phyloP scores from a whole-genome alignment of 2,797 vertebrate genomes.

The Parauchenoglanis punctatus region DNA sequence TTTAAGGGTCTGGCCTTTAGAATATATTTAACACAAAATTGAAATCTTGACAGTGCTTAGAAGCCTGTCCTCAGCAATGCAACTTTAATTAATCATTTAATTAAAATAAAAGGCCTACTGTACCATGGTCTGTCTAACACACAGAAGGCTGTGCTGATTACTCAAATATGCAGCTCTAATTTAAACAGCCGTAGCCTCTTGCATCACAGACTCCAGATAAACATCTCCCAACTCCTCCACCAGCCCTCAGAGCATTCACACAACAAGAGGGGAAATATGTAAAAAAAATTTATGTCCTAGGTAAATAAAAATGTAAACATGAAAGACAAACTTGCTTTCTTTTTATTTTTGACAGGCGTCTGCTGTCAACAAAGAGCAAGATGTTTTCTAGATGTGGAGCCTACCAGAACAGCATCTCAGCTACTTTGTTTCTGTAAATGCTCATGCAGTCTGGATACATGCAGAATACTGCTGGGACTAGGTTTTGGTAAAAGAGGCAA shows the following conservation, averaged over 20 bases:
- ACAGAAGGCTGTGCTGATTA: constrained; percentile 74
- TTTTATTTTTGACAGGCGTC: constrained; percentile 18
- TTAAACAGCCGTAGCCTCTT: constrained; percentile 71
- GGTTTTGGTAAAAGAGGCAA: constrained; percentile 7
- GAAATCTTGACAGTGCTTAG: constrained; percentile 86
- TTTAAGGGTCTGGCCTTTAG: constrained; percentile 89
- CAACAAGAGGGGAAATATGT: not conserved
- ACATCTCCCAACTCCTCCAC: constrained; percentile 4
- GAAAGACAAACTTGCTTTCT: constrained; percentile 22
- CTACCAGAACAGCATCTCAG: not conserved
- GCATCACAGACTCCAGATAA: constrained; percentile 44
- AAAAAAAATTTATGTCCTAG: constrained; percentile 30
- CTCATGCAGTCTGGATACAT: constrained; percentile 16
- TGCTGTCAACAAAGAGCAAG: constrained; percentile 25
- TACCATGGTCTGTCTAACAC: constrained; percentile 77
- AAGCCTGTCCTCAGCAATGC: constrained; percentile 78
- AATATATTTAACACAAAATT: constrained; percentile 93
- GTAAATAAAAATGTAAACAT: constrained; percentile 64
- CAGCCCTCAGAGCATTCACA: not conserved
- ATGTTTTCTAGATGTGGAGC: constrained; percentile 1
- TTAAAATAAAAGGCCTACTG: constrained; percentile 66
- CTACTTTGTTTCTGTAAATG: constrained; percentile 1
- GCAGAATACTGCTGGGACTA: not conserved
- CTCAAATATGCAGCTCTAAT: constrained; percentile 75
- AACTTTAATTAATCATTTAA: constrained; percentile 83